phyloP scores from a whole-genome alignment of 1,140 invertebrate genomes.

The Nasonia vitripennis region DNA sequence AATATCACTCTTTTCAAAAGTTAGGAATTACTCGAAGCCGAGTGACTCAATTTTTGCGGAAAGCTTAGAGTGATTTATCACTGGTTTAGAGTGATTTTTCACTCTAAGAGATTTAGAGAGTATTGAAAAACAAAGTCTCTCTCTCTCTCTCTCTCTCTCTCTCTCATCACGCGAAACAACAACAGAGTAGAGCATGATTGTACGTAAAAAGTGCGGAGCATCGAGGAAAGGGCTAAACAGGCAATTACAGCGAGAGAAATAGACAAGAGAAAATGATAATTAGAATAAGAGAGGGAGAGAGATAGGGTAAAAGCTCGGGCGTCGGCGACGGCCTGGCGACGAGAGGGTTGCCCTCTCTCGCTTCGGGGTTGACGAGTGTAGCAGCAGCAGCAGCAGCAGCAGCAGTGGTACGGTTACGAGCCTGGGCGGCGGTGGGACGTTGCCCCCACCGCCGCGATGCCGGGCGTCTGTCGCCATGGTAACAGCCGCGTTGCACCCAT shows the following conservation, averaged over 20 bases:
- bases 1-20: too few relatives aligned
- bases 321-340: conserved; percentile 58
- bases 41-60: too few relatives aligned
- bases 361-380: conserved; percentile 57
- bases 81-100: too few relatives aligned
- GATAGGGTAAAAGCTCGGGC: conserved; percentile 38
- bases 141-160: too few relatives aligned
- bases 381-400: conserved; percentile 33
- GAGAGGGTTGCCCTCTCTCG: conserved; percentile 14
- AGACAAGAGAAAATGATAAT: conserved; percentile 35
- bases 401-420: conserved; percentile 63
- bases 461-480: conserved; percentile 75
- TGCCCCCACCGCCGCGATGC: conserved; percentile 68
- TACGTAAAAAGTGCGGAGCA: neutral
- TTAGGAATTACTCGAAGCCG: too few relatives aligned
- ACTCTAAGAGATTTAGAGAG: too few relatives aligned
- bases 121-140: too few relatives aligned
- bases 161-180: too few relatives aligned
- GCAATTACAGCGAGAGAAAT: neutral
- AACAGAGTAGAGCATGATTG: neutral
- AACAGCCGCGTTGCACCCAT: conserved; percentile 73
- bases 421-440: conserved; percentile 70
- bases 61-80: too few relatives aligned
- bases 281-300: conserved; percentile 29
- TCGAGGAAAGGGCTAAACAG: neutral